These are phyloP conservation scores for Crocodylus rhombifer DNA, from an alignment of 2,797 vertebrate genomes.

Conservation along the genomic window DNA sequence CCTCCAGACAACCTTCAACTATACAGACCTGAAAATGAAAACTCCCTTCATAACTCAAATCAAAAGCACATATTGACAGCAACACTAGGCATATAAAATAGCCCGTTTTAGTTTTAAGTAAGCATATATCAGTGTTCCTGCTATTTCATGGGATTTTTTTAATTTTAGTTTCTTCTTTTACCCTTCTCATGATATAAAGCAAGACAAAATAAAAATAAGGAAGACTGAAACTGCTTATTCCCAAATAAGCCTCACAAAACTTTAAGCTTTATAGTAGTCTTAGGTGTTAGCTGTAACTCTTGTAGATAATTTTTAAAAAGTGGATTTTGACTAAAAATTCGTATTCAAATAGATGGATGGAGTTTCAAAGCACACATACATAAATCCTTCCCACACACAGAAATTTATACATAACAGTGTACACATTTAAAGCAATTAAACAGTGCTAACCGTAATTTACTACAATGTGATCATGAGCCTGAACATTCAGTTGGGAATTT, in stretches of 20 bases:
- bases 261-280: not conserved
- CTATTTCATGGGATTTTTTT: rapidly evolving
- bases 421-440: too few species aligned
- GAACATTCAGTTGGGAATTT: not conserved
- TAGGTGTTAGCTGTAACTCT: not conserved
- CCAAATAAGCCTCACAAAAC: not conserved
- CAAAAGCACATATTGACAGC: too few species aligned
- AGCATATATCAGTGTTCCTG: rapidly evolving
- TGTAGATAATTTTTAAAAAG: not conserved
- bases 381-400: not conserved
- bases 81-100: not conserved
- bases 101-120: not conserved
- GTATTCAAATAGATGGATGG: not conserved
- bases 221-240: not conserved
- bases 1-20: not conserved
- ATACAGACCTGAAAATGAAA: not conserved
- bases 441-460: rapidly evolving
- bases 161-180: not conserved
- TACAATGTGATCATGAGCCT: not conserved
- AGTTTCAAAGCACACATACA: rapidly evolving
- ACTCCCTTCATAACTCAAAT: not conserved
- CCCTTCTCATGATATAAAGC: not conserved
- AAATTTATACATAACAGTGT: too few species aligned
- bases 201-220: not conserved
- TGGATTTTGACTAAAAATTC: not conserved